A percentile compares a stretch with the other conserved stretches of the same genome.
These are phyloP conservation scores for Pheucticus melanocephalus DNA, from an alignment of 2,113 vertebrate species.

Conservation along the genomic window DNA sequence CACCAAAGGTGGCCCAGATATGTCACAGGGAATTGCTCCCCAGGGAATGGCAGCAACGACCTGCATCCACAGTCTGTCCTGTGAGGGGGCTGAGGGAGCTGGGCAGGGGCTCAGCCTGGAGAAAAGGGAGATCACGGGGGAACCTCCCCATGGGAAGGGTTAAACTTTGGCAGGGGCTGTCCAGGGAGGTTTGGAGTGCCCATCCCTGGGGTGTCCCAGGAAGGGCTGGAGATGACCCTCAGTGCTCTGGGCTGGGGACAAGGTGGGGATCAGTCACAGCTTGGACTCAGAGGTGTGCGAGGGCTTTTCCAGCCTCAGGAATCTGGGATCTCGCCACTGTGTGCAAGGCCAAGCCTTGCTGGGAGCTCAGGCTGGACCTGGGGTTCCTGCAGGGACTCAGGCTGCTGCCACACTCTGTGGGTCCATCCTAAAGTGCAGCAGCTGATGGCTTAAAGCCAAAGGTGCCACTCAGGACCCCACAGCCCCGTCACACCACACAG, in stretches of 20 bases:
- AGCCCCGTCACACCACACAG: fast-evolving
- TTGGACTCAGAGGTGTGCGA: fast-evolving
- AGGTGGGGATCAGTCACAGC: fast-evolving
- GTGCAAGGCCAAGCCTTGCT: background rate
- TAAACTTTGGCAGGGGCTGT: background rate
- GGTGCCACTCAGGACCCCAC: background rate
- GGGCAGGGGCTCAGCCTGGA: background rate
- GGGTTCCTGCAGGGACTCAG: background rate
- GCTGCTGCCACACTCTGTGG: background rate
- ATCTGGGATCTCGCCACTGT: fast-evolving
- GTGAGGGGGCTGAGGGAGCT: background rate
- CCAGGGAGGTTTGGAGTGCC: background rate
- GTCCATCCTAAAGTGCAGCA: background rate
- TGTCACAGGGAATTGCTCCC: background rate
- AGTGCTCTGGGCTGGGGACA: background rate
- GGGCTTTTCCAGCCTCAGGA: background rate
- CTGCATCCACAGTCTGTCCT: background rate
- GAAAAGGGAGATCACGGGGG: fast-evolving
- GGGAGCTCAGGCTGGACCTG: background rate
- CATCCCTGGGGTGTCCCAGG: background rate
- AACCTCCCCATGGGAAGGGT: background rate
- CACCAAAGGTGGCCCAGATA: background rate
- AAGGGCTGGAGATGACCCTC: background rate
- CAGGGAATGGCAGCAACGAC: background rate
- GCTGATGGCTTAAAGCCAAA: background rate